Conservation (phyloP, 2,113 vertebrate genomes). For the Cairina moschata region DNA sequence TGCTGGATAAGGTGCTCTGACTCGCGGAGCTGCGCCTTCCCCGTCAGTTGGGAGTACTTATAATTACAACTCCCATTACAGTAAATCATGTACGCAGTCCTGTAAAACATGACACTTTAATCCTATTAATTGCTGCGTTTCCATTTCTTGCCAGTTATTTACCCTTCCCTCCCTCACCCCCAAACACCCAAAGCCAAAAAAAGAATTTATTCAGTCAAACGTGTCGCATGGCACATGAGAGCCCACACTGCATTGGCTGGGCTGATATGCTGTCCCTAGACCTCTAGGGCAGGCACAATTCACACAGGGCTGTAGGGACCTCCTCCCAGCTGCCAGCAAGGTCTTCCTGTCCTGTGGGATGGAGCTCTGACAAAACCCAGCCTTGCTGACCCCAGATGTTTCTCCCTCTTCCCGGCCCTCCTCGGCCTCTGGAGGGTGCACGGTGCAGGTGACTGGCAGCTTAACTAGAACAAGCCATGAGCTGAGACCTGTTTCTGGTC, state of each 20-base stretch:
- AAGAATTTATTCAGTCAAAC: not conserved
- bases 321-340: not conserved
- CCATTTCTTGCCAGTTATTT: not conserved
- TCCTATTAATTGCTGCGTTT: constrained; percentile 50
- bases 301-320: not conserved
- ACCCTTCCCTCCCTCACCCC: not conserved
- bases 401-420: not conserved
- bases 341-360: not conserved
- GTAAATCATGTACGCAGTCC: constrained; percentile 29
- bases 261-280: not conserved
- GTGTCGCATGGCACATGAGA: not conserved
- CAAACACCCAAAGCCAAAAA: not conserved
- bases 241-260: not conserved
- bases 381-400: not conserved
- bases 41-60: not conserved
- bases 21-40: not conserved
- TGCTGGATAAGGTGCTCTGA: not conserved
- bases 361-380: not conserved
- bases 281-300: not conserved
- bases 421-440: not conserved
- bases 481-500: not conserved
- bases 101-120: constrained; percentile 61
- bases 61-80: constrained; percentile 37
- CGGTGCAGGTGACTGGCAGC: not conserved
- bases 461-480: not conserved